Percentiles rank a stretch among this genome's conserved stretches.
These are phyloP conservation scores for Acanthaster planci DNA, from an alignment of 35 echinoderm and acorn worm genomes.

Conservation along the genomic window DNA sequence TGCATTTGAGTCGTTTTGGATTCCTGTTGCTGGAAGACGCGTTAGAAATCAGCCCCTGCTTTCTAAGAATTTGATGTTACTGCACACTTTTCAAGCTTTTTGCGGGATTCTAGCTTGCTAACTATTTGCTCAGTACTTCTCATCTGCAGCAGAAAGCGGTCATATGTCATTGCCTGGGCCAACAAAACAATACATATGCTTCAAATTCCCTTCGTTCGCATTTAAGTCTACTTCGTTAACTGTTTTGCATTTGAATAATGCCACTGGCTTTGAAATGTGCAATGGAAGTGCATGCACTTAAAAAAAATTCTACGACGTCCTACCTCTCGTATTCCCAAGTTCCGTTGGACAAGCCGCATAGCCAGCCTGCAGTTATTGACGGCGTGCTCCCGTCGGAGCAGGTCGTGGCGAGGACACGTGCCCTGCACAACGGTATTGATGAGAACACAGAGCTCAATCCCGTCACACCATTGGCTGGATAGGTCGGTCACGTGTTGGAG, in stretches of 20 bases:
- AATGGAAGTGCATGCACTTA: neutral
- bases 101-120: no score
- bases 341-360: conserved; percentile 55
- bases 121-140: no score
- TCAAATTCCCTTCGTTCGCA: neutral
- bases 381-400: conserved; percentile 48
- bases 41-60: no score
- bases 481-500: conserved; percentile 28
- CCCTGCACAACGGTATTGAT: conserved; percentile 59
- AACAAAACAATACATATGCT: no score
- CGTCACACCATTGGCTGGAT: conserved; percentile 53
- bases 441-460: conserved; percentile 57
- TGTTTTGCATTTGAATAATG: neutral
- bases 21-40: no score
- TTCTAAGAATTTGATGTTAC: no score
- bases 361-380: conserved; percentile 79
- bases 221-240: neutral
- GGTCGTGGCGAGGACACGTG: conserved; percentile 67
- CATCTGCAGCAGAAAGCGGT: no score
- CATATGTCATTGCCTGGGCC: no score
- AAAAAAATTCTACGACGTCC: no score
- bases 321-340: conserved; percentile 73
- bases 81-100: no score
- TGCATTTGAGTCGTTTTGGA: no score
- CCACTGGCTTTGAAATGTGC: neutral